Percentiles rank a stretch among this genome's conserved stretches.
These are phyloP conservation scores for Hyaena hyaena DNA, from an alignment of 2,113 vertebrate genomes.

Conservation along the genomic window DNA sequence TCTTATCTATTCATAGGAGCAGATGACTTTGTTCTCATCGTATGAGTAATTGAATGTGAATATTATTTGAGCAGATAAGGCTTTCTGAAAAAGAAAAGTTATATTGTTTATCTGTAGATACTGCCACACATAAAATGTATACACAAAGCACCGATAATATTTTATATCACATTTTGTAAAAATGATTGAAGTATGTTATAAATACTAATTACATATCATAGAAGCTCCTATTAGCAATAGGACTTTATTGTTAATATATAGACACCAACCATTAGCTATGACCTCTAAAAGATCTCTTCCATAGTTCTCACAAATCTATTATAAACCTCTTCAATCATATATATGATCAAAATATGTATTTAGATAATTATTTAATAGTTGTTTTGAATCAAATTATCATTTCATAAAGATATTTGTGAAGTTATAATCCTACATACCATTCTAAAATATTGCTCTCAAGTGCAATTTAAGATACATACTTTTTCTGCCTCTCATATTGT, in stretches of 20 bases:
- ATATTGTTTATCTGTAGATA: neutral
- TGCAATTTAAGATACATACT: neutral
- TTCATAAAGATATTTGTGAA: neutral
- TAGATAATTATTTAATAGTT: neutral
- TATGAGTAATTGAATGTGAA: constrained; percentile 23
- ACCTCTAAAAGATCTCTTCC: neutral
- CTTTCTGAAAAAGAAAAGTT: neutral
- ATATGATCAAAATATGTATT: neutral
- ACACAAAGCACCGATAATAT: neutral
- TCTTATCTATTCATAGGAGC: neutral
- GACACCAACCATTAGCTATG: neutral
- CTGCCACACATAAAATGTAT: neutral
- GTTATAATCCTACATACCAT: neutral
- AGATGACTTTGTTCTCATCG: neutral
- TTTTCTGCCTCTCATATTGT: neutral
- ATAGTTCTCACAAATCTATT: neutral
- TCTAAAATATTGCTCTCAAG: neutral
- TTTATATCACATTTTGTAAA: constrained; percentile 23
- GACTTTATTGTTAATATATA: neutral
- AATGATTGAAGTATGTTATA: constrained; percentile 49
- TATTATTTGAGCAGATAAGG: constrained; percentile 21
- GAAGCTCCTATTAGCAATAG: neutral
- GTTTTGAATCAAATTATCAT: constrained; percentile 24
- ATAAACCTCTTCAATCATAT: neutral
- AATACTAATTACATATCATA: neutral